Evolutionary conservation across 1,140 invertebrate genomes (phyloP), one percentile per base, ranked within the genome.

Genomic region (Maniola jurtina): DNA sequence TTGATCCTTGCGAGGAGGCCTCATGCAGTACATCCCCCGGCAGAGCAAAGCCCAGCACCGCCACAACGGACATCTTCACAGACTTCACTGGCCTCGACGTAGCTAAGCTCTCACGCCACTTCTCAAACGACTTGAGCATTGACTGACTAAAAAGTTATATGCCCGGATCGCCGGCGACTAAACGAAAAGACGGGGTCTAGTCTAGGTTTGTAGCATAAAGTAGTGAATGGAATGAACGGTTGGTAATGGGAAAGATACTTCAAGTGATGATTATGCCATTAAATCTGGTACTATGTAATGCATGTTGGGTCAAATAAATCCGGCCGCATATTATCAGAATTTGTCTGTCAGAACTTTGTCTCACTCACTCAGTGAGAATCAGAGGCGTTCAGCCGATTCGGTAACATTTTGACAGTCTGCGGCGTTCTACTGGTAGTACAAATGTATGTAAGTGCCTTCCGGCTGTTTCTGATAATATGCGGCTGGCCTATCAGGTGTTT

Each of bases 71-170:
- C 58, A 80, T 85, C 1, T 88, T 86, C 77, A 87, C 86, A 2
- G 88, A 90, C 64, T 91, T 90, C 79, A 80, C 89, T 2, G 83
- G 87, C 4, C 79, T 86, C 0, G 89, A 91, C 59, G 86, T 91
- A 6, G 77, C 79, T 0, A 90, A 89, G 62, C 79, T 91, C 3
- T 88, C 89, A 14, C 78, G 89, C 0, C 88, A 91, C 48, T 87
- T 90, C 75, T 84, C 88, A n/a, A 89, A 91, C 73, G 89, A 92
- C 58, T 72, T 92, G 5, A 87, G 78, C 58, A 90, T 92, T 61
- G 89, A 92, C 86, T 92, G 91, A 92, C 89, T 92, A 86, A 91
- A 78, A 79, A 73, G 71, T n/a, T 90, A 89, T 77, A 72, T 91
- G 69, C 88, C 91, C 35, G 85, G 87, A 45, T 91, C 70, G 75